phyloP scores from a whole-genome alignment of 2,888 invertebrate genomes.

The Agrilus mali region DNA sequence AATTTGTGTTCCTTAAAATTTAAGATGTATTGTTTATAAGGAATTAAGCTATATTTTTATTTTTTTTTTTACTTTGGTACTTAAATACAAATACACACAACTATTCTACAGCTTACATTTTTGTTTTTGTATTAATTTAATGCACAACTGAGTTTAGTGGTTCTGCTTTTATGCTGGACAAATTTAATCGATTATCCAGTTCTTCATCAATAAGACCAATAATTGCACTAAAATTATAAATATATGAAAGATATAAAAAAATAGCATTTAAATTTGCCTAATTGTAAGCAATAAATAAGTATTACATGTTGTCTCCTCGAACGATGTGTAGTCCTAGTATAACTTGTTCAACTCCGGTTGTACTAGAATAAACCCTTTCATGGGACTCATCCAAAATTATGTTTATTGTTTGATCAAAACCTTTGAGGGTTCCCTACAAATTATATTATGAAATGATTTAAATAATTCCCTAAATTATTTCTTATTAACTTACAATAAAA shows the following conservation, averaged over 20 bases:
- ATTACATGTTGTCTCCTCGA: slow-evolving; percentile 93
- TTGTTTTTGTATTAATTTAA: slow-evolving; percentile 29
- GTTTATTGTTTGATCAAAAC: slow-evolving; percentile 99
- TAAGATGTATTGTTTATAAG: too few relatives aligned
- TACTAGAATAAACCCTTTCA: slow-evolving; percentile 92
- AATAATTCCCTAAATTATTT: not conserved
- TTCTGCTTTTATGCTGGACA: slow-evolving; percentile 70
- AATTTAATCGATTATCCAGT: slow-evolving; percentile 67
- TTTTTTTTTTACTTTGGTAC: too few relatives aligned
- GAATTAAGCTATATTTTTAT: too few relatives aligned
- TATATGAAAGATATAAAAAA: too few relatives aligned
- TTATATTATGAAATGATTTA: slow-evolving; percentile 2
- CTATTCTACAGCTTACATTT: not conserved
- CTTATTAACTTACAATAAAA: slow-evolving; percentile 58
- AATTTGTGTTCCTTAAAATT: too few relatives aligned
- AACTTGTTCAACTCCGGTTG: slow-evolving; percentile 87
- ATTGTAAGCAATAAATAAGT: slow-evolving; percentile 14
- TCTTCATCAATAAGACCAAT: slow-evolving; percentile 77
- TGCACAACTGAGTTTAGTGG: slow-evolving; percentile 72
- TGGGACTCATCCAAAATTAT: slow-evolving; percentile 96
- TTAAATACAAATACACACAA: too few relatives aligned
- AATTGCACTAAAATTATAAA: slow-evolving; percentile 53
- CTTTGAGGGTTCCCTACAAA: slow-evolving; percentile 82
- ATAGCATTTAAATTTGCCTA: too few relatives aligned
- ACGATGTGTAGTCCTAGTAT: slow-evolving; percentile 95